A percentile compares a stretch with the other conserved stretches of the same genome.
Evolutionary conservation across 2,888 invertebrate species (phyloP).

Genomic region (Agriopis marginaria): DNA sequence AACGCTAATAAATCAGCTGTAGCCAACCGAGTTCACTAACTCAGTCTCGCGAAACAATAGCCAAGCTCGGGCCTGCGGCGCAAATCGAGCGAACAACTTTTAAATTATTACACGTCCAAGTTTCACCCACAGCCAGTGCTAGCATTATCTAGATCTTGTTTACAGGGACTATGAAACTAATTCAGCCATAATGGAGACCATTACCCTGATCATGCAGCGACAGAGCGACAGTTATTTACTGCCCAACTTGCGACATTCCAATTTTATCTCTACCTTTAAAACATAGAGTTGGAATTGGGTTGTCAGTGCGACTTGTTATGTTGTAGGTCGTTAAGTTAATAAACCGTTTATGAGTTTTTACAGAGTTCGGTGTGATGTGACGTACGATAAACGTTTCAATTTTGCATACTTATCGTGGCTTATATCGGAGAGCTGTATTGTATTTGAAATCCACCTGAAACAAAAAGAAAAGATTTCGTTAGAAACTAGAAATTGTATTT

Average conservation of each 20-base stretch:
- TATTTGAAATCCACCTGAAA: conserved; percentile 77
- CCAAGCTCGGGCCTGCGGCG: conserved; percentile 30
- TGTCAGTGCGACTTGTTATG: conserved; percentile 4
- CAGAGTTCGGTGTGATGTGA: conserved; percentile 19
- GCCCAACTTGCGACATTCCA: conserved; percentile 21
- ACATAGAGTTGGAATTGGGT: conserved; percentile 16
- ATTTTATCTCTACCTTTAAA: conserved; percentile 41
- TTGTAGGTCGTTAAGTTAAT: conserved; percentile 21
- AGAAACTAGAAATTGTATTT: too few relatives aligned
- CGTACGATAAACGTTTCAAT: conserved; percentile 42
- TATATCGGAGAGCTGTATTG: conserved; percentile 53
- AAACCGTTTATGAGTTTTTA: conserved; percentile 32
- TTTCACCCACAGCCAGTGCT: conserved; percentile 51
- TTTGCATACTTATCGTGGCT: conserved; percentile 69
- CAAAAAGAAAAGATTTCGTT: conserved; percentile 54
- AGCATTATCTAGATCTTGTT: conserved; percentile 60
- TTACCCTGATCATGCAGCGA: conserved; percentile 51
- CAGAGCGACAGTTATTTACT: conserved; percentile 37
- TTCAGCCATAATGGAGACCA: conserved; percentile 57
- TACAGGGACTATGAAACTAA: conserved; percentile 60
- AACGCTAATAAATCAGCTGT: conserved; percentile 27
- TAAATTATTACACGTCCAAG: conserved; percentile 49
- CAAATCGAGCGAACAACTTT: conserved; percentile 43
- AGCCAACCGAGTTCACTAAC: conserved; percentile 25
- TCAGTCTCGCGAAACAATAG: conserved; percentile 37